phyloP scores from a whole-genome alignment of 2,888 invertebrate species.

The Lypha dubia region DNA sequence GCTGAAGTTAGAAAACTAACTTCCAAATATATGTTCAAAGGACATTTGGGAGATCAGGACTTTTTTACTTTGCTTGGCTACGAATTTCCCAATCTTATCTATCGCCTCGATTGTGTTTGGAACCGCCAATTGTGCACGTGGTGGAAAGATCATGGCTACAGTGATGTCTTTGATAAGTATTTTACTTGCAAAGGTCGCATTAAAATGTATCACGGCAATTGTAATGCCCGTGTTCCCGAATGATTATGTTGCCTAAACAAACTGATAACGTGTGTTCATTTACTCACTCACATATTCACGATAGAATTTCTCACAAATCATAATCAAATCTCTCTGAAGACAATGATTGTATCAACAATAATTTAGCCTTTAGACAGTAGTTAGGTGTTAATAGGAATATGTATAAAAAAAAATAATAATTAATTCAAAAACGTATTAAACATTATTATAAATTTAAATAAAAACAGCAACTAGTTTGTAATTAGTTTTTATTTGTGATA shows the following conservation, averaged over 20 bases:
- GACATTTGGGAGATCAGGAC: constrained; percentile 93
- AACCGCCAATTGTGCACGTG: constrained; percentile 92
- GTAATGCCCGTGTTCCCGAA: constrained; percentile 88
- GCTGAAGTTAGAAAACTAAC: constrained; percentile 85
- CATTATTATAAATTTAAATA: constrained; percentile 35
- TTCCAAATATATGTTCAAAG: constrained; percentile 87
- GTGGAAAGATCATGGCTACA: constrained; percentile 91
- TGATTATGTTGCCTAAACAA: constrained; percentile 70
- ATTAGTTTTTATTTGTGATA: constrained; percentile 68
- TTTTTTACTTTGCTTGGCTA: constrained; percentile 89
- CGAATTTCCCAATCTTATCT: constrained; percentile 89
- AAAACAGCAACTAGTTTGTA: constrained; percentile 37
- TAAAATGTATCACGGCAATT: constrained; percentile 90
- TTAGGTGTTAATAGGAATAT: constrained; percentile 66
- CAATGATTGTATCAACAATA: constrained; percentile 72
- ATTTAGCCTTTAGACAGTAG: constrained; percentile 67
- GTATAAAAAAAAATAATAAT: constrained; percentile 30
- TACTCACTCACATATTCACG: constrained; percentile 42
- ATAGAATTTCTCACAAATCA: constrained; percentile 21
- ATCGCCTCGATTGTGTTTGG: constrained; percentile 90
- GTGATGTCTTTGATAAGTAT: constrained; percentile 88
- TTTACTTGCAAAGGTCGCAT: constrained; percentile 87
- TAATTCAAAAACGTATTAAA: constrained; percentile 55
- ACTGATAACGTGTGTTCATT: constrained; percentile 56
- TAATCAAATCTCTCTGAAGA: constrained; percentile 54